Evolutionary conservation across 2,888 invertebrate species (phyloP).

Genomic region (Serrognathus titanus): DNA sequence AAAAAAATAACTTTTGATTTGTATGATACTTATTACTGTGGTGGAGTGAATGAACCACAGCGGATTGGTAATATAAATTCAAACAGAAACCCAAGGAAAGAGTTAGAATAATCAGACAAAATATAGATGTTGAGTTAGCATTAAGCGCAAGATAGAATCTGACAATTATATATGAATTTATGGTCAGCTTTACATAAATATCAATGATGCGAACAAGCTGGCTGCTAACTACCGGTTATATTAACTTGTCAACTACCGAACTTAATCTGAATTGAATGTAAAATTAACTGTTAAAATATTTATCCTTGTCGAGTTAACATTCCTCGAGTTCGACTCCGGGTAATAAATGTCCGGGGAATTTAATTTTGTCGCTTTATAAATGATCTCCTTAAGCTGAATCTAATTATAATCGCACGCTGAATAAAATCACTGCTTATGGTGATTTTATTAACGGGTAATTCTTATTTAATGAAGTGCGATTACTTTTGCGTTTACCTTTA

Average conservation of each 20-base stretch:
- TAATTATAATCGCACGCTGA: constrained; percentile 21
- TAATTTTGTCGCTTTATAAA: constrained; percentile 19
- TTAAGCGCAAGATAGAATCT: constrained; percentile 20
- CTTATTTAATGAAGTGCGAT: not conserved
- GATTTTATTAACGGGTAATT: not conserved
- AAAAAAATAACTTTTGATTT: no score
- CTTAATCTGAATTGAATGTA: constrained; percentile 39
- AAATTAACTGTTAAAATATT: constrained; percentile 43
- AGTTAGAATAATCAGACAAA: constrained; percentile 15
- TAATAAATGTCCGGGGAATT: constrained; percentile 8
- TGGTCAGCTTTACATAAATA: constrained; percentile 39
- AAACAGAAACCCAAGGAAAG: not conserved
- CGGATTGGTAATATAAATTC: not conserved
- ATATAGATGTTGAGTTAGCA: constrained; percentile 16
- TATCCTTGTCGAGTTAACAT: constrained; percentile 39
- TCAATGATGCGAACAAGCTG: constrained; percentile 34
- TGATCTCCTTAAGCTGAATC: constrained; percentile 20
- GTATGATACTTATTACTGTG: no score
- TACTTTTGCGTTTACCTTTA: not conserved
- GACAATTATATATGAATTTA: constrained; percentile 42
- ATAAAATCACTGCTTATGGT: constrained; percentile 20
- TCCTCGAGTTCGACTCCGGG: constrained; percentile 30
- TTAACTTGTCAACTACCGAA: constrained; percentile 39
- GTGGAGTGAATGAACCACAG: no score
- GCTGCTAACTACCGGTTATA: constrained; percentile 37